phyloP scores from a whole-genome alignment of 2,888 invertebrate genomes.

The Slavum lentiscoides region DNA sequence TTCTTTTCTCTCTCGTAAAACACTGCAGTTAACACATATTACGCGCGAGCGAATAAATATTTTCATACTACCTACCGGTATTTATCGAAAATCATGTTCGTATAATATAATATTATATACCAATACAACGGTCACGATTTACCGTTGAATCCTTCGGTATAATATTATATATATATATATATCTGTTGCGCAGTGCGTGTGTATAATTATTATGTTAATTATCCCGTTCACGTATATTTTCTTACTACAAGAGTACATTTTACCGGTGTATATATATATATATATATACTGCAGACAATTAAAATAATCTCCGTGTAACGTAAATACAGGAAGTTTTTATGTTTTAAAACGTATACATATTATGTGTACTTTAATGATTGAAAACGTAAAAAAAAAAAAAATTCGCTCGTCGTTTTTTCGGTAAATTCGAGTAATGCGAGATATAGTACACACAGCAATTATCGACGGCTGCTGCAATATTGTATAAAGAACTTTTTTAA shows the following conservation, averaged over 20 bases:
- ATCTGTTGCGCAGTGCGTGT: neutral
- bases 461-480: too few species aligned
- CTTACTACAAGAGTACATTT: neutral
- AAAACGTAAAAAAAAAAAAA: neutral
- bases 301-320: neutral
- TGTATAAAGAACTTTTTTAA: too few species aligned
- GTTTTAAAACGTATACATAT: neutral
- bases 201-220: constrained; percentile 27
- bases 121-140: constrained; percentile 27
- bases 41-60: neutral
- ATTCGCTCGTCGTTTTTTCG: too few species aligned
- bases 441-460: too few species aligned
- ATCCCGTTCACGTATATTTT: constrained; percentile 6
- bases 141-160: neutral
- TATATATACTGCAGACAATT: too few species aligned
- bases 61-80: neutral
- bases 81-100: neutral
- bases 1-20: neutral
- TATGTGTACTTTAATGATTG: neutral
- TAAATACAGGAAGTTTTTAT: constrained; percentile 2
- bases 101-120: neutral
- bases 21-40: too few species aligned
- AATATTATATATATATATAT: too few species aligned
- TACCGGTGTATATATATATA: neutral
- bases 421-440: too few species aligned